Evolutionary conservation across 2,113 vertebrate species (phyloP).

Genomic region (Lichenostomus cassidix): DNA sequence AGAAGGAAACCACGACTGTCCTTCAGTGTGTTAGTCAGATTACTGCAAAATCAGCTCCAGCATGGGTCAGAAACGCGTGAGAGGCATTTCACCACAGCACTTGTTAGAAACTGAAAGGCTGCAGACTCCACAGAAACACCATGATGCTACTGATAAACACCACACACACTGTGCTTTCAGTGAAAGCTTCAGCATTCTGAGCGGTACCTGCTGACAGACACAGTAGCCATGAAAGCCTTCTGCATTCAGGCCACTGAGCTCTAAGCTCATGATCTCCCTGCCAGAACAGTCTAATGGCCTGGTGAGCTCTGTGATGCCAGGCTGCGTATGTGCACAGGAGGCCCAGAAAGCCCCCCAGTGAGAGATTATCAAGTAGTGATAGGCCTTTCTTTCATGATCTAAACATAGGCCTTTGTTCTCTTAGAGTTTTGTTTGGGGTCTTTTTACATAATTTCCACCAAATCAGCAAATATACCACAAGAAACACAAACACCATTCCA

Average conservation of each 20-base stretch:
- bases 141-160: background rate
- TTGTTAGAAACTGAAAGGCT: background rate
- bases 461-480: background rate
- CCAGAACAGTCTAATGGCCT: background rate
- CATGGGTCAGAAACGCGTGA: background rate
- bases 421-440: rapidly evolving
- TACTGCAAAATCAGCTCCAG: background rate
- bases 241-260: background rate
- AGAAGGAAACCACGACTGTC: background rate
- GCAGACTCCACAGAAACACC: background rate
- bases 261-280: background rate
- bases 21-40: background rate
- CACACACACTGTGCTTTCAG: background rate
- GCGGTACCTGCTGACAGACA: background rate
- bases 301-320: background rate
- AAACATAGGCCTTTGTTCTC: background rate
- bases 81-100: background rate
- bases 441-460: background rate
- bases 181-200: background rate
- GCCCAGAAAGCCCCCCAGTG: background rate
- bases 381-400: background rate
- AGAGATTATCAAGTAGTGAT: background rate
- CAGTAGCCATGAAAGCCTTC: background rate
- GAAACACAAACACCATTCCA: background rate
- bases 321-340: background rate